Evolutionary conservation across 2,888 invertebrate species (phyloP), one percentile per base, ranked within the genome.

Genomic region (Ophioninae sp.): DNA sequence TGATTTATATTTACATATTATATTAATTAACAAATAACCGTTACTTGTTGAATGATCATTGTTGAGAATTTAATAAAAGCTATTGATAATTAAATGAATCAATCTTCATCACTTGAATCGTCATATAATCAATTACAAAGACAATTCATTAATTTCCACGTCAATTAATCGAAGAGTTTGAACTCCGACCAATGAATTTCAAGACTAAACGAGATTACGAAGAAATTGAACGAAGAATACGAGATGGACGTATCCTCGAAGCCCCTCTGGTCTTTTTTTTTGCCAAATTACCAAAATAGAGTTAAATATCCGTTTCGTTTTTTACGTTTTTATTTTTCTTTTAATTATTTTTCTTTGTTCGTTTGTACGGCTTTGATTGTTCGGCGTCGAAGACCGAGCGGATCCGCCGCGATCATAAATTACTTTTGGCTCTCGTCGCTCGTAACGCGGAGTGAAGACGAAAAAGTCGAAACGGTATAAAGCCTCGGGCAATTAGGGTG

Each of bases 401-500:
- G 64, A 72, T 56, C 56, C 22, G 65, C 30, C 37, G 41, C 51
- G 30, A 51, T 71, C 69, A 76, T 71, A 64, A 75, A 78, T 74
- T 74, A 78, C 73, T 61, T 72, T 72, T 69, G 59, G 44, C 59
- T 65, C 61, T 41, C 76, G 41, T 76, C 44, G 41, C 30, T 56
- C 68, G 67, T 63, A 63, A 77, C 63, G 65, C 30, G 65, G 75
- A 44, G 22, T 9, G 22, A 44, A 44, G 41, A 69, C 5, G 30
- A 37, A 68, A 68, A 58, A 74, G 59, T 69, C 77, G 74, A 82
- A 84, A 74, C 73, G 72, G 68, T 79, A 86, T 73, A 30, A 30
- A 30, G 79, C 79, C 65, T 81, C 69, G 72, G 77, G 78, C 83
- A 85, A 85, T 86, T 85, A 84, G 81, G 72, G 71, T 75, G 74